Evolutionary conservation across 2,797 vertebrate genomes (phyloP), one percentile per base, ranked within the genome.

Genomic region (Sternotherus odoratus): DNA sequence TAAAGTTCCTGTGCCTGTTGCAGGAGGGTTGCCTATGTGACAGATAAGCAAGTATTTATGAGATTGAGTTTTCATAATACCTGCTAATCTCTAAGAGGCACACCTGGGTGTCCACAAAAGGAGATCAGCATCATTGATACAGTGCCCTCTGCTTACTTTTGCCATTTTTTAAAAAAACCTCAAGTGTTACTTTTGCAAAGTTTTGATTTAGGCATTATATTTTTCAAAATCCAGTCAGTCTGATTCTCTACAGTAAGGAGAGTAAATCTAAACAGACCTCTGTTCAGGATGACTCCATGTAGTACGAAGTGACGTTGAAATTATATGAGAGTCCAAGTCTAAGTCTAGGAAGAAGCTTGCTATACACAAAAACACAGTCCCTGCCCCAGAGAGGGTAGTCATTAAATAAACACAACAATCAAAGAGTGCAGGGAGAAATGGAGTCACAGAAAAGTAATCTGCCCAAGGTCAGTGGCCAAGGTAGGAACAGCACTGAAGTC

Each of bases 1-100:
- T 96, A 99, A 92, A 1, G 99, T 99, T 60, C 99, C 99, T 0
- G 99, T 99, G 1, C 99, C 99, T 0, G 99, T 99, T 11, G 99
- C 99, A 0, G 99, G 98, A 77, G 99, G 99, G 95, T 95, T 98
- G 88, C 99, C 99, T 99, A 24, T 0, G 50, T 36, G 36, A 79
- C 54, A 90, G 90, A 13, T 57, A 83, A 94, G 81, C 9, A 56
- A 13, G 63, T 30, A 2, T 80, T 94, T 89, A 91, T 89, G 82
- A 94, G 92, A 74, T 83, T 69, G 24, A 39, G 33, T 49, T 84
- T 87, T 43, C 75, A 60, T 57, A 51, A 46, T 24, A n/a, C 30
- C 56, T n/a, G 4, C 36, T 39, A 7, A 5, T 90, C 28, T 74
- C 82, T 39, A 36, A 83, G 87, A 12, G 48, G 26, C 13, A 16